A percentile compares a stretch with the other conserved stretches of the same genome.
These are phyloP conservation scores for Anarsia innoxiella DNA, from an alignment of 2,888 invertebrate species.

Conservation along the genomic window DNA sequence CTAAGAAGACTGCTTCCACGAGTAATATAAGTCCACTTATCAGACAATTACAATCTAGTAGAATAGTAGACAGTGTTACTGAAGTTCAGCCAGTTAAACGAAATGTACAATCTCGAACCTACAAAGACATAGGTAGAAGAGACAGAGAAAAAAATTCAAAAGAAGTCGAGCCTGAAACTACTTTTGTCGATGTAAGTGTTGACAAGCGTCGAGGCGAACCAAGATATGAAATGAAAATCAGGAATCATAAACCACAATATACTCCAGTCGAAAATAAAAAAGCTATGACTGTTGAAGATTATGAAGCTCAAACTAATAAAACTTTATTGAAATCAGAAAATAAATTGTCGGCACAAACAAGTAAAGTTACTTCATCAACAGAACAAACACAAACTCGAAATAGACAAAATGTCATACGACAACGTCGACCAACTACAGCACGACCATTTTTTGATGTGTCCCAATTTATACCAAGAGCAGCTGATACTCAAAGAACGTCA, in stretches of 20 bases:
- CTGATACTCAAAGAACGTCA: conserved; percentile 34
- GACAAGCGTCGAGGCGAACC: conserved; percentile 60
- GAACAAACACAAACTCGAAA: conserved; percentile 17
- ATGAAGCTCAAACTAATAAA: conserved; percentile 31
- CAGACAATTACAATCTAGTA: conserved; percentile 57
- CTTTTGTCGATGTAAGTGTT: conserved; percentile 47
- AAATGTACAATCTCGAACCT: conserved; percentile 33
- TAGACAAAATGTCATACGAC: conserved; percentile 19
- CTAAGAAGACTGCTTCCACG: conserved; percentile 54
- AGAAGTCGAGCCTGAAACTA: conserved; percentile 24
- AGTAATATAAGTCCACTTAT: conserved; percentile 61
- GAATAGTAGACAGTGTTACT: conserved; percentile 47
- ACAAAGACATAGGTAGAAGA: conserved; percentile 54
- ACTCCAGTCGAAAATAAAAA: conserved; percentile 49
- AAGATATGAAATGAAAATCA: conserved; percentile 49
- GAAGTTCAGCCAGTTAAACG: conserved; percentile 41
- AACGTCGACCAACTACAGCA: conserved; percentile 20
- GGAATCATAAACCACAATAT: conserved; percentile 51
- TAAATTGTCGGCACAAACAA: conserved; percentile 11
- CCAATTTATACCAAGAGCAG: conserved; percentile 30
- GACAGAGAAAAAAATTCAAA: conserved; percentile 38
- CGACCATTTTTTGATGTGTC: conserved; percentile 34
- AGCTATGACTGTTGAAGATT: conserved; percentile 46
- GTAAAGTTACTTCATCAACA: conserved; percentile 14
- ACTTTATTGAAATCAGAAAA: conserved; percentile 17